These are phyloP conservation scores for Eledone cirrhosa DNA, from an alignment of 2,888 invertebrate genomes.

Conservation along the genomic window DNA sequence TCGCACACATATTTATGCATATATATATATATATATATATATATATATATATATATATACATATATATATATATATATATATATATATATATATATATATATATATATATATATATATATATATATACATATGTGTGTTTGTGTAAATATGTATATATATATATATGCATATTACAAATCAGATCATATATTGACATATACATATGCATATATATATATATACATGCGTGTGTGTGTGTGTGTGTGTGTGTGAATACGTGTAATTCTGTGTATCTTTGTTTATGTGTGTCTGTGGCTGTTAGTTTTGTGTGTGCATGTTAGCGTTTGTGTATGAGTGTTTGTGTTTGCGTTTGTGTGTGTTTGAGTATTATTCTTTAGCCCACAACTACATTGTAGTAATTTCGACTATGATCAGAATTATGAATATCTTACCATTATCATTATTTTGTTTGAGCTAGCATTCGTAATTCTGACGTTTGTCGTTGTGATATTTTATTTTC, in stretches of 20 bases:
- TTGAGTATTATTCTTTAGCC: no score
- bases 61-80: conserved; percentile 15
- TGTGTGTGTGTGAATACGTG: not conserved
- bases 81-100: not conserved
- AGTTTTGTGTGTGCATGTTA: not conserved
- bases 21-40: not conserved
- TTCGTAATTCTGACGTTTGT: not conserved
- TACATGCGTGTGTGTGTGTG: not conserved
- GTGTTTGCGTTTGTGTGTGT: not conserved
- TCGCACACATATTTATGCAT: no score
- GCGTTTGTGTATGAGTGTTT: not conserved
- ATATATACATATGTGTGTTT: not conserved
- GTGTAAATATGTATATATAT: not conserved
- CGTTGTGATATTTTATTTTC: not conserved
- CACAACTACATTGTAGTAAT: no score
- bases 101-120: not conserved
- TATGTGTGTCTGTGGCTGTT: no score
- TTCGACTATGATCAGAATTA: no score
- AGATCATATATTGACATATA: not conserved
- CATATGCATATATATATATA: not conserved
- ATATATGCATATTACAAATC: not conserved
- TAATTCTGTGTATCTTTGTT: not conserved
- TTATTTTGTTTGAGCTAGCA: no score
- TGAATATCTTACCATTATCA: no score
- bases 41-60: not conserved